Conservation (phyloP, 2,888 invertebrate genomes). For the Ornithoptera alexandrae region DNA sequence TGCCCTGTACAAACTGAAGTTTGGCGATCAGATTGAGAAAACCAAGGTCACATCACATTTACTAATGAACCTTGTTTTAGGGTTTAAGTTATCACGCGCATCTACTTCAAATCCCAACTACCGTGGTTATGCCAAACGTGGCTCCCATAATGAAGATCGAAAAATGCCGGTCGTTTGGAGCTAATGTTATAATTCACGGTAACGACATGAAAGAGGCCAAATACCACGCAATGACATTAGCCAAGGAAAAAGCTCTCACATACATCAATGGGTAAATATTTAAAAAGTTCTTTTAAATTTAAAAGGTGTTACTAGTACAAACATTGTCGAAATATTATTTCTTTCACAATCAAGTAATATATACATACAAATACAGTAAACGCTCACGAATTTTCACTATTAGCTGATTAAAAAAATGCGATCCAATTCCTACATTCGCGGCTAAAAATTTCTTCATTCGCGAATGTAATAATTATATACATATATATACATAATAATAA, state of each 20-base stretch:
- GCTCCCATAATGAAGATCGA: slow-evolving; percentile 98
- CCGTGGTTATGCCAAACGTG: slow-evolving; percentile 96
- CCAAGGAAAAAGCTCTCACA: slow-evolving; percentile 84
- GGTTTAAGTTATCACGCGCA: slow-evolving; percentile 88
- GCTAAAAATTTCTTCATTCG: too few relatives aligned
- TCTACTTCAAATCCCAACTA: slow-evolving; percentile 84
- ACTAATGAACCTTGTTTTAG: slow-evolving; percentile 46
- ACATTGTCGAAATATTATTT: too few relatives aligned
- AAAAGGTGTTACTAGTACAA: background rate
- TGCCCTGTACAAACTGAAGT: background rate
- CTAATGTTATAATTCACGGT: slow-evolving; percentile 91
- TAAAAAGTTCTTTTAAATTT: background rate
- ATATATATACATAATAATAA: too few relatives aligned
- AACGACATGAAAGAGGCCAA: slow-evolving; percentile 92
- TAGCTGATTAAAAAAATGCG: too few relatives aligned
- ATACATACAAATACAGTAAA: too few relatives aligned
- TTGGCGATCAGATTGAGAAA: background rate
- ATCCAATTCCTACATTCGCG: too few relatives aligned
- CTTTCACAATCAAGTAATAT: too few relatives aligned
- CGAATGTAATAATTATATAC: too few relatives aligned
- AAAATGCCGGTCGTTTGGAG: slow-evolving; percentile 90
- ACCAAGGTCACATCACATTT: background rate
- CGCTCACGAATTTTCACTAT: too few relatives aligned
- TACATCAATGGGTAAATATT: slow-evolving; percentile 92
- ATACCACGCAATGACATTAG: slow-evolving; percentile 86